Evolutionary conservation across 2,888 invertebrate genomes (phyloP), one percentile per base, ranked within the genome.

Genomic region (Sinopyrophorus schimmeli): DNA sequence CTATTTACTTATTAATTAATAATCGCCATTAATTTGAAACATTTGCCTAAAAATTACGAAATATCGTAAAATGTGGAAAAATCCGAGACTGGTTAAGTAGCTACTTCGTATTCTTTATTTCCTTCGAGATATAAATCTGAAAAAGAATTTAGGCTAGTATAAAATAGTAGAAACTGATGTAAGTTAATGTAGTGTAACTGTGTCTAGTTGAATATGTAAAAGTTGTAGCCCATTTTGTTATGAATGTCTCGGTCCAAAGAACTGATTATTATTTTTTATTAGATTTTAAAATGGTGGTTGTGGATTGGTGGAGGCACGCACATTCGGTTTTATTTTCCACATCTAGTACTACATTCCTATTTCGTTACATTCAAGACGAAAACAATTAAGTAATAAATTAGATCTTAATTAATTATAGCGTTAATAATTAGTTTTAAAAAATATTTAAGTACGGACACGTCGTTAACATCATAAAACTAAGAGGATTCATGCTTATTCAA

Each of bases 401-500:
- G 21, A 28, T 28, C 16, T 20, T 31, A 41, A 31, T 41, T 41
- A 41, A 41, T 41, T 15, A 41, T 5, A 23, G 11, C n/a, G 23
- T 20, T 16, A 31, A 21, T 41, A 41, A 41, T 41, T 41, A 31
- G 30, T 41, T 7, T 14, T 30, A 30, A 42, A 40, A 42, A 42
- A 14, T 32, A 30, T 31, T 30, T 40, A 10, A 40, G 31, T 40
- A 21, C n/a, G 40, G 23, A 30, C 40, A 21, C 40, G 14, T 40
- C 31, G 39, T 39, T 39, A 39, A 18, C 27, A 28, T 39, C 27
- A 17, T 39, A 39, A 39, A 39, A 39, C 28, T 39, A 39, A 39
- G 39, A 39, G 34, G 35, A 43, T 43, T 34, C 24, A 26, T 31
- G 16, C 26, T 42, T 42, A 43, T 43, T 43, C 18, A 35, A 43